Percentiles rank a stretch among this genome's conserved stretches.
Conservation (phyloP, 2,113 vertebrate genomes). For the Sinocyclocheilus rhinocerous region DNA sequence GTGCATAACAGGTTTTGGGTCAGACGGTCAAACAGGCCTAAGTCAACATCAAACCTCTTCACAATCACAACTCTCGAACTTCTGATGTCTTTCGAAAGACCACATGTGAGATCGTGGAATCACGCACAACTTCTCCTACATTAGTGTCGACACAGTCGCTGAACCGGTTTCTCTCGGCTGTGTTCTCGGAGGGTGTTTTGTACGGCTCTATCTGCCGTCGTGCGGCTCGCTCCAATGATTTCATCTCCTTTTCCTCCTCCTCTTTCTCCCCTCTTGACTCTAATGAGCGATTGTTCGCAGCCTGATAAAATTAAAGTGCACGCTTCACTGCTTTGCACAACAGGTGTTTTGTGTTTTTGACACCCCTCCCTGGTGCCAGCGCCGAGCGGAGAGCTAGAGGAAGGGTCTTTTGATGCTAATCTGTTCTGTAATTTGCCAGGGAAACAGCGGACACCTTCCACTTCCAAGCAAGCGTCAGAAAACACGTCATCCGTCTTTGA, state of each 20-base stretch:
- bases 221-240: slow-evolving; percentile 80
- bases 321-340: slow-evolving; percentile 90
- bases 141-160: slow-evolving; percentile 20
- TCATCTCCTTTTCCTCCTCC: slow-evolving; percentile 78
- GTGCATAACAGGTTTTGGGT: not conserved
- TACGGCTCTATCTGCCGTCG: slow-evolving; percentile 68
- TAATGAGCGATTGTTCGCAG: slow-evolving; percentile 94
- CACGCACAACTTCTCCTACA: not conserved
- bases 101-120: not conserved
- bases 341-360: slow-evolving; percentile 86
- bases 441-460: slow-evolving; percentile 7
- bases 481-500: not conserved
- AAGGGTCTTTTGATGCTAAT: slow-evolving; percentile 38
- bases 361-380: slow-evolving; percentile 50
- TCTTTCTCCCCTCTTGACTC: slow-evolving; percentile 71
- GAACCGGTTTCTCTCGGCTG: slow-evolving; percentile 9
- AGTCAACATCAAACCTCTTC: not conserved
- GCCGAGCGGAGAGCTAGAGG: not conserved
- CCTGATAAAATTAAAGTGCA: slow-evolving; percentile 95
- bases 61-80: not conserved
- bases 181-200: slow-evolving; percentile 71
- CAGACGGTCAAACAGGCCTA: not conserved
- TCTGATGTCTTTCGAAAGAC: slow-evolving; percentile 29
- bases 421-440: slow-evolving; percentile 36
- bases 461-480: slow-evolving; percentile 13